Conservation (phyloP, 1,140 invertebrate species). For the Lordiphosa mommai region DNA sequence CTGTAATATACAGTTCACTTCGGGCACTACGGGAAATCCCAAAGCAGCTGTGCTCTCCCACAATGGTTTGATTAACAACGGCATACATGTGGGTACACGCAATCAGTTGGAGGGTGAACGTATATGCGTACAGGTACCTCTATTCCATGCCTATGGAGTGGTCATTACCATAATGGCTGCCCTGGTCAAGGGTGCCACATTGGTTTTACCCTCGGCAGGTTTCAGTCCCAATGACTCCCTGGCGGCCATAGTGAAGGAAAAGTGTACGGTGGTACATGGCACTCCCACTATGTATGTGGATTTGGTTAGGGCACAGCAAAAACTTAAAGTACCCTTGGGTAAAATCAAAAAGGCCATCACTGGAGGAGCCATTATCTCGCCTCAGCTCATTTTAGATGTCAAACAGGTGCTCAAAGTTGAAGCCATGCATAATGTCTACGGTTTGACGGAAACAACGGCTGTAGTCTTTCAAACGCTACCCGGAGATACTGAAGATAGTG, state of each 20-base stretch:
- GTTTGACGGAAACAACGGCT: conserved; percentile 92
- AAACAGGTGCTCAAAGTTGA: conserved; percentile 80
- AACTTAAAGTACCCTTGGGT: conserved; percentile 80
- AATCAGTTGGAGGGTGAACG: conserved; percentile 51
- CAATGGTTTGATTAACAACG: conserved; percentile 92
- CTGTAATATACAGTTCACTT: conserved; percentile 93
- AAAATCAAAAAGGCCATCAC: conserved; percentile 83
- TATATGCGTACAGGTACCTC: conserved; percentile 90
- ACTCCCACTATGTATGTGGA: conserved; percentile 99
- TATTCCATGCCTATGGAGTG: conserved; percentile 96
- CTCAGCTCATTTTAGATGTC: conserved; percentile 85
- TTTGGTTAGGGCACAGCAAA: conserved; percentile 83
- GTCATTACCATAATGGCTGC: conserved; percentile 84
- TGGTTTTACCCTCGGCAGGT: conserved; percentile 85
- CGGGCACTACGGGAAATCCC: conserved; percentile 87
- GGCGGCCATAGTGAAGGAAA: conserved; percentile 85
- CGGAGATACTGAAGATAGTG: conserved; percentile 84
- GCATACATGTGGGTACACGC: conserved; percentile 84
- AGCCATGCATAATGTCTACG: conserved; percentile 87
- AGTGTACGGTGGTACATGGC: conserved; percentile 90
- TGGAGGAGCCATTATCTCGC: conserved; percentile 89
- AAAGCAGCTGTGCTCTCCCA: conserved; percentile 94
- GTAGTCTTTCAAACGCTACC: conserved; percentile 85
- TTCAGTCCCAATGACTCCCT: conserved; percentile 87
- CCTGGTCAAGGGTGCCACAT: conserved; percentile 84